Base-by-base conservation (phyloP, 2,113 vertebrate genomes). In the Plectropomus leopardus region DNA sequence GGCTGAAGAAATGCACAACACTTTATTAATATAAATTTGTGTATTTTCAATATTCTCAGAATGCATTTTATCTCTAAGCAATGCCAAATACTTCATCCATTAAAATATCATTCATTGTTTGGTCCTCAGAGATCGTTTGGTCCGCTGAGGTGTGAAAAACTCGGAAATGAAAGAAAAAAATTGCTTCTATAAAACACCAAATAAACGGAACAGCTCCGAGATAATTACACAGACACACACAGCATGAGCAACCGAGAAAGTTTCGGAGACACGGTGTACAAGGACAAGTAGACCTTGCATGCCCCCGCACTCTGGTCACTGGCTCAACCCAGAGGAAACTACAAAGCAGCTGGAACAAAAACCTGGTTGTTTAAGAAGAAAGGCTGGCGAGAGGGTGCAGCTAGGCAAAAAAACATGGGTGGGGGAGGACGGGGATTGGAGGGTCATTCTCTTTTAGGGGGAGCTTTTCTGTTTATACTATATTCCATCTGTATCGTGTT, bases 401-500 rank as follows among this genome's bases (percentile, higher is more conserved):
- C 69, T 32, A 76, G 17, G 69, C 59, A 69, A 26, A 64, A 75
- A 85, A 32, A 76, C 70, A 68, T 44, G 71, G 67, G 60, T 48
- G 85, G 74, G 78, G 84, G 81, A 53, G 58, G 80, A 53, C 1
- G 13, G 69, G 48, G 51, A 76, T 63, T 1, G 4, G 44, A 57
- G 51, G 73, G 69, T 58, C n/a, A 75, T 86, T 85, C 51, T 83
- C 65, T 87, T 88, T 88, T 64, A 80, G 50, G 60, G 60, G 71
- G 66, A 82, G 87, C 78, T 81, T 89, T 83, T 90, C 70, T 92
- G 90, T 93, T 93, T 90, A 88, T 88, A 55, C 84, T 86, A 77
- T 88, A 76, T 83, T 92, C 88, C 82, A 87, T 92, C 77, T 90
- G 92, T 92, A 89, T 93, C 87, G 21, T 6, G 89, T 94, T 94